phyloP scores from a whole-genome alignment of 2,888 invertebrate species.

The Dendrolimus pini region DNA sequence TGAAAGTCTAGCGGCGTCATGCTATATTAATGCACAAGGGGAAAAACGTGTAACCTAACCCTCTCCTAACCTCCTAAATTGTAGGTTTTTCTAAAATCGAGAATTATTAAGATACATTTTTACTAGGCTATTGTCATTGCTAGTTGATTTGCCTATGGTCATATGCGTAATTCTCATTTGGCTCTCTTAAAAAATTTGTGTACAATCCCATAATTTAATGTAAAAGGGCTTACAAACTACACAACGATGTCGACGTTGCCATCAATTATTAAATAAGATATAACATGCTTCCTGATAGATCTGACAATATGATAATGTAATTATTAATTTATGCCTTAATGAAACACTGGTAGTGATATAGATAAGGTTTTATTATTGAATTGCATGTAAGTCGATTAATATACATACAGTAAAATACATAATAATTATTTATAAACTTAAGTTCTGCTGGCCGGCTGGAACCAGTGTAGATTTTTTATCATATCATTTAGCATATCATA shows the following conservation, averaged over 20 bases:
- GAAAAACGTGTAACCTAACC: too few species aligned
- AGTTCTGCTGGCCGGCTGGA: constrained; percentile 52
- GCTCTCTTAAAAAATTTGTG: too few species aligned
- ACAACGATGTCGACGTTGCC: constrained; percentile 26
- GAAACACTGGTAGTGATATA: constrained; percentile 66
- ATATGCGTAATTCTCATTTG: too few species aligned
- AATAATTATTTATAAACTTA: constrained; percentile 34
- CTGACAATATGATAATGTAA: constrained; percentile 60
- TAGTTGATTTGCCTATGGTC: too few species aligned
- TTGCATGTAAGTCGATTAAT: constrained; percentile 49
- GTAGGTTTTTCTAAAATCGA: too few species aligned
- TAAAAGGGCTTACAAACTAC: too few species aligned
- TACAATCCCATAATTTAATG: too few species aligned
- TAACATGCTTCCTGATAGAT: constrained; percentile 74
- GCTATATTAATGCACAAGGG: too few species aligned
- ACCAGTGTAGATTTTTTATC: constrained; percentile 71
- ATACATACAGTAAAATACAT: constrained; percentile 28
- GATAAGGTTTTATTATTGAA: constrained; percentile 48
- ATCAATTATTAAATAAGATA: constrained; percentile 69
- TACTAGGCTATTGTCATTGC: too few species aligned
- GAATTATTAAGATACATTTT: too few species aligned
- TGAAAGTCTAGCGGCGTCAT: too few species aligned
- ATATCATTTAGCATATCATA: constrained; percentile 73
- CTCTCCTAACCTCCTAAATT: too few species aligned
- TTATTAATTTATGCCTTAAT: constrained; percentile 69